These are phyloP conservation scores for Lampropteryx suffumata DNA, from an alignment of 2,888 invertebrate genomes.

Conservation along the genomic window DNA sequence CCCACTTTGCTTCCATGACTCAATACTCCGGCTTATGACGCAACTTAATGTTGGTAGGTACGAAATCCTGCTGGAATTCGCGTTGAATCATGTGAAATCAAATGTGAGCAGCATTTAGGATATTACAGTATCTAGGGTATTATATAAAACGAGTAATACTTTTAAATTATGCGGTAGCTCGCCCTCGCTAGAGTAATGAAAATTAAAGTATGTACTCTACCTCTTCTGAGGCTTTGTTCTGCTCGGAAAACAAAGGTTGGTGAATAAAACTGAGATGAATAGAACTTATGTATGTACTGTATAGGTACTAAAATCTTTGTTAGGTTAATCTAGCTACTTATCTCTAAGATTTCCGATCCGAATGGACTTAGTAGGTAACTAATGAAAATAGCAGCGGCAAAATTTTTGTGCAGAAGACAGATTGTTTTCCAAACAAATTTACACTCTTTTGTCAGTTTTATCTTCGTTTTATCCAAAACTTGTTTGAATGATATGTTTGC, in stretches of 20 bases:
- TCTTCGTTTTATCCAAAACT: slow-evolving; percentile 44
- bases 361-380: too few relatives aligned
- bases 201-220: slow-evolving; percentile 10
- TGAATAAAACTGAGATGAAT: neutral
- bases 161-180: slow-evolving; percentile 14
- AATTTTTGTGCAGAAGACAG: neutral
- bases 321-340: too few relatives aligned
- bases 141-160: slow-evolving; percentile 22
- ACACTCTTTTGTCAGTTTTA: slow-evolving; percentile 26
- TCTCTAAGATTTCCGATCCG: too few relatives aligned
- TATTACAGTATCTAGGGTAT: slow-evolving; percentile 25
- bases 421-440: slow-evolving; percentile 21
- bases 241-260: slow-evolving; percentile 3
- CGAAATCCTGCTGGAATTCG: slow-evolving; percentile 9
- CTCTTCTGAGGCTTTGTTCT: slow-evolving; percentile 10
- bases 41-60: slow-evolving; percentile 12
- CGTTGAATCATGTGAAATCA: slow-evolving; percentile 17
- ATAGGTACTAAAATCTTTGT: too few relatives aligned
- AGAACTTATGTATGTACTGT: neutral
- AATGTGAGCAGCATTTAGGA: slow-evolving; percentile 23
- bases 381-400: neutral
- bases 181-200: slow-evolving; percentile 12
- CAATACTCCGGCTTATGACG: slow-evolving; percentile 22
- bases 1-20: slow-evolving; percentile 27
- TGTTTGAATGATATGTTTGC: slow-evolving; percentile 54